phyloP scores from a whole-genome alignment of 2,888 invertebrate genomes.

The Cantharis lateralis region DNA sequence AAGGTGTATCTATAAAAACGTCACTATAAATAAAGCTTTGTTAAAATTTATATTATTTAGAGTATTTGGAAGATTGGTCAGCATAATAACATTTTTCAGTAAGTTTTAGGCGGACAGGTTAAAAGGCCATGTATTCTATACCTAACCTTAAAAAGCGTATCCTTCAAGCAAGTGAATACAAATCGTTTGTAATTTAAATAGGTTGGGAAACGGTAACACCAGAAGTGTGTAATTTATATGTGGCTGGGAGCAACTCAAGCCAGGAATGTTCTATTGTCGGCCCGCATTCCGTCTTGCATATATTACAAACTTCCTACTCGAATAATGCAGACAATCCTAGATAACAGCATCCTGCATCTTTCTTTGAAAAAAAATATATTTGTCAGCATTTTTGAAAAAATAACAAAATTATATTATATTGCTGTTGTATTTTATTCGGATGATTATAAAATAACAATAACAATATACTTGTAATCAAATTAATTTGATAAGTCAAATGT shows the following conservation, averaged over 20 bases:
- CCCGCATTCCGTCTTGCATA: conserved; percentile 42
- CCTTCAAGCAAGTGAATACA: conserved; percentile 24
- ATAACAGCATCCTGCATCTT: conserved; percentile 42
- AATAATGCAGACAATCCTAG: conserved; percentile 43
- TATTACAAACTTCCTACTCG: conserved; percentile 40
- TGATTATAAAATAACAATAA: not conserved
- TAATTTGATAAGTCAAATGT: not conserved
- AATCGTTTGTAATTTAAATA: conserved; percentile 35
- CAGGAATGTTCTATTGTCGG: conserved; percentile 35
- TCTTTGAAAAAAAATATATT: conserved; percentile 40
- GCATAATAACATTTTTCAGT: not conserved
- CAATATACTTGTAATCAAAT: not conserved
- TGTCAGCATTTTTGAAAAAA: conserved; percentile 36
- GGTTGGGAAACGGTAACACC: conserved; percentile 22
- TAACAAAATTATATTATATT: not conserved
- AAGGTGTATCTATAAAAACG: not conserved
- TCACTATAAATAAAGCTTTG: not conserved
- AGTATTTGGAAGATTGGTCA: not conserved
- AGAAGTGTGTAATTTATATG: conserved; percentile 37
- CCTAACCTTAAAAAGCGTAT: conserved; percentile 12
- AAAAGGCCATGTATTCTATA: not conserved
- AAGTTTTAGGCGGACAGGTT: not conserved
- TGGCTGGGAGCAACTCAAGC: conserved; percentile 32
- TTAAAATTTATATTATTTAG: not conserved
- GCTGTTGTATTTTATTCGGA: not conserved